Conservation (phyloP, 2,797 vertebrate genomes). For the Toxotes lorentzi region DNA sequence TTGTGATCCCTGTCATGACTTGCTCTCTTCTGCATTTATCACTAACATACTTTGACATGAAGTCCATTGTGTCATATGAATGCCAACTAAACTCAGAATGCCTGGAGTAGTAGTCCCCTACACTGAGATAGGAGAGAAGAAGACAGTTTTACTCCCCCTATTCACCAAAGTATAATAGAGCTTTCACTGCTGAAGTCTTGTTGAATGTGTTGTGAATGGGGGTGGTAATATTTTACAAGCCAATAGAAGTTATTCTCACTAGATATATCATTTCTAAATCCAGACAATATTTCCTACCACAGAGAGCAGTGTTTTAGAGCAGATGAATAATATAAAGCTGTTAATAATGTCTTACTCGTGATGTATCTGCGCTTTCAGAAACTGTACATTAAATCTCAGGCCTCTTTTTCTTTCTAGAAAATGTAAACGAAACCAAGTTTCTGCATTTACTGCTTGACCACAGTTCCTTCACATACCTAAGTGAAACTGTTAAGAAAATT, state of each 20-base stretch:
- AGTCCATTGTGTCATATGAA: slow-evolving; percentile 51
- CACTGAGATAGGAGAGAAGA: slow-evolving; percentile 29
- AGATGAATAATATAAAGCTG: slow-evolving; percentile 33
- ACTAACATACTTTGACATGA: slow-evolving; percentile 43
- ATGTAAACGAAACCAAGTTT: neutral
- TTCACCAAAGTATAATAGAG: slow-evolving; percentile 48
- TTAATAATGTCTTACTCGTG: slow-evolving; percentile 31
- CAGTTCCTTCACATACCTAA: slow-evolving; percentile 1
- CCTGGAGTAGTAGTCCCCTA: slow-evolving; percentile 7
- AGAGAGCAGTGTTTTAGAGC: slow-evolving; percentile 30
- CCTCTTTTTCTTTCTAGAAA: neutral
- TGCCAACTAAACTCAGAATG: slow-evolving; percentile 32
- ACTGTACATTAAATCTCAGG: slow-evolving; percentile 10
- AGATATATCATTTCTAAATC: slow-evolving; percentile 48
- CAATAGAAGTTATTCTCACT: slow-evolving; percentile 37
- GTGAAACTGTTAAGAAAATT: slow-evolving; percentile 9
- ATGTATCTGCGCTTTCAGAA: slow-evolving; percentile 16
- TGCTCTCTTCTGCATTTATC: slow-evolving; percentile 30
- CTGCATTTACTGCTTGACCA: slow-evolving; percentile 22
- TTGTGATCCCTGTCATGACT: slow-evolving; percentile 42
- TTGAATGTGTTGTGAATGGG: slow-evolving; percentile 52
- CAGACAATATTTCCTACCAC: slow-evolving; percentile 28
- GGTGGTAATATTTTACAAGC: slow-evolving; percentile 56
- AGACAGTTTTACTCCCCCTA: slow-evolving; percentile 43
- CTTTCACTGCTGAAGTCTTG: slow-evolving; percentile 47